These are phyloP conservation scores for Calcarius ornatus DNA, from an alignment of 2,113 vertebrate genomes.

Conservation along the genomic window DNA sequence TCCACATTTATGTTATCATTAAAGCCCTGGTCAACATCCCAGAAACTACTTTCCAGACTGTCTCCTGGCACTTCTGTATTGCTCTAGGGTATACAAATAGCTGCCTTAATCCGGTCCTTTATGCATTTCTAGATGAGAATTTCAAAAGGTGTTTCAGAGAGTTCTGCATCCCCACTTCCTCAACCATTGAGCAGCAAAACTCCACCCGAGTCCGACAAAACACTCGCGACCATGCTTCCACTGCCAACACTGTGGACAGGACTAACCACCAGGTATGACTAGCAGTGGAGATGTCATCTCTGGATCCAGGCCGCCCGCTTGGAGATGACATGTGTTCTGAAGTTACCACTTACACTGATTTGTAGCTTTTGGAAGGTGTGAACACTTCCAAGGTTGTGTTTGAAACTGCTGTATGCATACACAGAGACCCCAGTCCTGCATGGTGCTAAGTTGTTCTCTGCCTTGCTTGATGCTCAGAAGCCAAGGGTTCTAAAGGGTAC, in stretches of 20 bases:
- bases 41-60: conserved; percentile 89
- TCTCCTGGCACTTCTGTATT: conserved; percentile 99
- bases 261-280: conserved; percentile 97
- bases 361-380: conserved; percentile 10
- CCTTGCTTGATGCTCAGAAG: background rate
- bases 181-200: conserved; percentile 88
- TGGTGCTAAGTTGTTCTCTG: background rate
- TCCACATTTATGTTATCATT: conserved; percentile 97
- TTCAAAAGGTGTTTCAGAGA: conserved; percentile 98
- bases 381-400: background rate
- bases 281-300: conserved; percentile 87
- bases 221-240: conserved; percentile 85
- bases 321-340: conserved; percentile 83
- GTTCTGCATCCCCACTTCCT: conserved; percentile 92
- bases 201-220: conserved; percentile 86
- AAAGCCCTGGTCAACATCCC: conserved; percentile 92
- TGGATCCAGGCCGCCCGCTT: conserved; percentile 71
- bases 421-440: background rate
- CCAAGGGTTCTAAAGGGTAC: background rate
- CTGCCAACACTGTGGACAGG: conserved; percentile 87
- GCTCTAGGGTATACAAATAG: conserved; percentile 98
- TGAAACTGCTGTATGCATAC: background rate
- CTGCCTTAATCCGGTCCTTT: conserved; percentile 97
- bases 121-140: conserved; percentile 98
- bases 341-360: conserved; percentile 80